Evolutionary conservation across 2,113 vertebrate genomes (phyloP).

Genomic region (Jaculus jaculus): DNA sequence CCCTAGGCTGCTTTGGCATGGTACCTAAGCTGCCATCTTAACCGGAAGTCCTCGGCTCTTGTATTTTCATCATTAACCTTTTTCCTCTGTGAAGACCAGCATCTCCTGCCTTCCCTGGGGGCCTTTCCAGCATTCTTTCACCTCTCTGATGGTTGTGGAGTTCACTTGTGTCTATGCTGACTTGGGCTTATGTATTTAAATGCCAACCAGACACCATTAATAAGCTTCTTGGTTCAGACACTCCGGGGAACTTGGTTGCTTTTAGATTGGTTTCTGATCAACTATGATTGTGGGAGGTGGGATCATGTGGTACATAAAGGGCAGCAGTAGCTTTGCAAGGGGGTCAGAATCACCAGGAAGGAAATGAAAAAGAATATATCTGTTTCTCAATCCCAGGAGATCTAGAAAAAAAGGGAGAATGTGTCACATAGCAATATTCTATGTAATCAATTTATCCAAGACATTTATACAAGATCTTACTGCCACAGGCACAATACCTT

Average conservation of each 20-base stretch:
- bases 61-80: background rate
- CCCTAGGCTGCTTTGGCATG: too few species aligned
- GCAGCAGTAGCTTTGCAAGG: background rate
- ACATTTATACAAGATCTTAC: background rate
- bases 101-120: background rate
- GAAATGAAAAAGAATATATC: background rate
- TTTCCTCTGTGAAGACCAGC: background rate
- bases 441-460: background rate
- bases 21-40: too few species aligned
- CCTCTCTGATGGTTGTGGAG: background rate
- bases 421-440: background rate
- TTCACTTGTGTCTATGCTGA: background rate
- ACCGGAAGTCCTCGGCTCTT: too few species aligned
- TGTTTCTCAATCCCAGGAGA: background rate
- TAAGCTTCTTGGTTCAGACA: background rate
- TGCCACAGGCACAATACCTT: background rate
- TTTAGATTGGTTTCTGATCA: constrained; percentile 42
- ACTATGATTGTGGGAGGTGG: background rate
- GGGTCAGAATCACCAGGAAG: background rate
- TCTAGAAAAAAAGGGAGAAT: background rate
- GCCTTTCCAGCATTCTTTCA: background rate
- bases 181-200: background rate
- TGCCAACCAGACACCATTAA: background rate
- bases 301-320: background rate
- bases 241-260: background rate